These are phyloP conservation scores for Scomber scombrus DNA, from an alignment of 2,113 vertebrate species.

Conservation along the genomic window DNA sequence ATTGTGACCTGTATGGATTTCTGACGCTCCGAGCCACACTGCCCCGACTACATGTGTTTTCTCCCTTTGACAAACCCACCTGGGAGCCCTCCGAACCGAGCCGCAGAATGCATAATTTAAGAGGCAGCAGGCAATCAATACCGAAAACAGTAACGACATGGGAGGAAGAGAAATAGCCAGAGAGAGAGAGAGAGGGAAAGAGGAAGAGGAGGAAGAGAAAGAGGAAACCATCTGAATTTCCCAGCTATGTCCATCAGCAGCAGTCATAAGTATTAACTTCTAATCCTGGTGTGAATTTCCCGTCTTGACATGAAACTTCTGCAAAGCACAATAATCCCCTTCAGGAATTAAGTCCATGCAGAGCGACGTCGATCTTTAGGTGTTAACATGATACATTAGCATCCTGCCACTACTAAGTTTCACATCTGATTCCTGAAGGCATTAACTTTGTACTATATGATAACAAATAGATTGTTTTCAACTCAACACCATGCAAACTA, in stretches of 20 bases:
- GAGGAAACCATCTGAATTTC: constrained; percentile 45
- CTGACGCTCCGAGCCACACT: constrained; percentile 66
- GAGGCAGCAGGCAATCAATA: constrained; percentile 79
- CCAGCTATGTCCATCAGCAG: constrained; percentile 65
- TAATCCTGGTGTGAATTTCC: constrained; percentile 79
- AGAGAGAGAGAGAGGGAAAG: constrained; percentile 1
- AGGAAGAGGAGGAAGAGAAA: background rate
- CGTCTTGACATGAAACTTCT: constrained; percentile 68
- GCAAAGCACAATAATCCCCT: constrained; percentile 65
- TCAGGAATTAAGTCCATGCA: constrained; percentile 58
- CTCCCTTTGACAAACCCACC: constrained; percentile 76
- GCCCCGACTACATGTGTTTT: constrained; percentile 75
- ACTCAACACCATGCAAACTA: no score
- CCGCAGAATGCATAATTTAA: constrained; percentile 83
- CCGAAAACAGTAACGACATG: constrained; percentile 62
- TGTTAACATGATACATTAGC: constrained; percentile 60
- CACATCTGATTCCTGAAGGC: constrained; percentile 46
- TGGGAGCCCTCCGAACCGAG: constrained; percentile 66
- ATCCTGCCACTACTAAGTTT: constrained; percentile 47
- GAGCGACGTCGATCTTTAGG: constrained; percentile 58
- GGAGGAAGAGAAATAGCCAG: constrained; percentile 28
- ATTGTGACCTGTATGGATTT: constrained; percentile 83
- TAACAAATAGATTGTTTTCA: constrained; percentile 7
- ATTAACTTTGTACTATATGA: constrained; percentile 16
- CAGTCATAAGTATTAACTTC: constrained; percentile 53